Conservation (phyloP, 2,888 invertebrate genomes). For the Lissonota sp. region DNA sequence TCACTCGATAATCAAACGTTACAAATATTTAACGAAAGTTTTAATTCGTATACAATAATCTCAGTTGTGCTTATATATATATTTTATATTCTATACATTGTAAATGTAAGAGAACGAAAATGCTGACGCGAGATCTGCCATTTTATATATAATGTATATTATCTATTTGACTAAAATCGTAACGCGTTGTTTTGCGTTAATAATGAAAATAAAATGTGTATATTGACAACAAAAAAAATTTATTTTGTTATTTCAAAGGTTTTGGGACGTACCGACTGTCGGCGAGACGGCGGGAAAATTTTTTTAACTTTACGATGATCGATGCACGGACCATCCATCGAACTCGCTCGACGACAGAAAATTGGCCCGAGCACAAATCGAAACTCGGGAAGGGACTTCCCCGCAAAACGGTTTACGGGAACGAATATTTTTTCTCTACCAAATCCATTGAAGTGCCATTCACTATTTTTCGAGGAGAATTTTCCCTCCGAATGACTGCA, state of each 20-base stretch:
- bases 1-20: constrained; percentile 38
- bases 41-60: constrained; percentile 38
- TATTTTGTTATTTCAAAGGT: neutral
- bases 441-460: no score
- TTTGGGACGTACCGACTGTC: neutral
- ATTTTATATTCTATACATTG: constrained; percentile 33
- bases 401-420: no score
- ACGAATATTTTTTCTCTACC: no score
- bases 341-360: no score
- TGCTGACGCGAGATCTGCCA: constrained; percentile 61
- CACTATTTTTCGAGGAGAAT: no score
- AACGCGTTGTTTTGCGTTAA: constrained; percentile 44
- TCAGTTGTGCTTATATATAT: constrained; percentile 53
- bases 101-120: constrained; percentile 36
- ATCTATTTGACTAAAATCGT: constrained; percentile 42
- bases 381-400: no score
- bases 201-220: constrained; percentile 7
- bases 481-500: no score
- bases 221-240: neutral
- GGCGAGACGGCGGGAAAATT: neutral
- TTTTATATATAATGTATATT: constrained; percentile 40
- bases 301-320: neutral
- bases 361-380: no score
- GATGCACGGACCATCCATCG: no score
- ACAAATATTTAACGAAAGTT: constrained; percentile 52